Evolutionary conservation across 92 coral and sea anemone species (phyloP).

Genomic region (Zoanthus sansibaricus): DNA sequence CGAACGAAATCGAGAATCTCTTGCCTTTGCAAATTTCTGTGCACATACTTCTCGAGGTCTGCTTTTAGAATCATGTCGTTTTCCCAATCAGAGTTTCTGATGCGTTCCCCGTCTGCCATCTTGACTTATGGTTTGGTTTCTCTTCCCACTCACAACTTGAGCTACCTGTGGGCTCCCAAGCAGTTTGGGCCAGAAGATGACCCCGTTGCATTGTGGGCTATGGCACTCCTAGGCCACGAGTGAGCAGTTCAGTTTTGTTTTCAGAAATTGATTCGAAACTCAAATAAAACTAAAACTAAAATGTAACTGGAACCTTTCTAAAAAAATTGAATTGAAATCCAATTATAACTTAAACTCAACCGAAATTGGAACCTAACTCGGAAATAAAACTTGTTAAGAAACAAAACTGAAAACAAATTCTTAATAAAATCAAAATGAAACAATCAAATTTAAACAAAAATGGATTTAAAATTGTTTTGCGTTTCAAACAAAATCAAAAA

Average conservation of each 20-base stretch:
- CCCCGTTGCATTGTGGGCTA: constrained; percentile 16
- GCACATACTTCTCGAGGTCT: constrained; percentile 18
- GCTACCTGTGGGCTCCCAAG: too few relatives aligned
- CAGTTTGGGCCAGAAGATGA: not conserved
- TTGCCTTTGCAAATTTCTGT: constrained; percentile 6
- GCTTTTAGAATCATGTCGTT: constrained; percentile 22
- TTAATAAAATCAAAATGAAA: too few relatives aligned
- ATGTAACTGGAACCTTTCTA: not conserved
- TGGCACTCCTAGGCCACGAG: constrained; percentile 15
- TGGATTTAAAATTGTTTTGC: too few relatives aligned
- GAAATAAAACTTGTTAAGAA: too few relatives aligned
- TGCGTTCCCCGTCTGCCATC: constrained; percentile 19
- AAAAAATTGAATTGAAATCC: not conserved
- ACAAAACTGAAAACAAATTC: too few relatives aligned
- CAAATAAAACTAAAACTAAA: constrained; percentile 5
- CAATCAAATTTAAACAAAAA: too few relatives aligned
- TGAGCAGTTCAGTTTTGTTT: constrained; percentile 5
- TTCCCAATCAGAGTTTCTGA: constrained; percentile 37
- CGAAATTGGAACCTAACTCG: too few relatives aligned
- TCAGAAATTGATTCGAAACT: not conserved
- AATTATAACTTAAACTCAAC: not conserved
- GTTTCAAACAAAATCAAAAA: too few relatives aligned
- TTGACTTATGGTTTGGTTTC: not conserved
- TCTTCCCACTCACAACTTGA: not conserved
- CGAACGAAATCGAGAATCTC: constrained; percentile 4